Evolutionary conservation across 2,888 invertebrate species (phyloP).

Genomic region (Deladenus siricidicola): DNA sequence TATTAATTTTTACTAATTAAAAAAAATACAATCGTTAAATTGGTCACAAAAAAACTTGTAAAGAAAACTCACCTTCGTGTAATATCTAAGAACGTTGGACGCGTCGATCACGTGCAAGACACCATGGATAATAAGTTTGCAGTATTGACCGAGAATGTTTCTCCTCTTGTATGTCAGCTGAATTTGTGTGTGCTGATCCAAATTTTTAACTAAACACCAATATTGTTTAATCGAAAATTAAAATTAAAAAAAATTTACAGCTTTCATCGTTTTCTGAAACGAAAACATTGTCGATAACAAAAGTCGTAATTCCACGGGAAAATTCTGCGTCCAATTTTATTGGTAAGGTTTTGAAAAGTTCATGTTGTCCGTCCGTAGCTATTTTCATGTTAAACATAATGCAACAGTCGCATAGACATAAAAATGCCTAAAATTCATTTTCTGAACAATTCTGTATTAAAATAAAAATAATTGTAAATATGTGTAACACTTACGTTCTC

Average conservation of each 20-base stretch:
- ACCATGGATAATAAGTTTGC: slow-evolving; percentile 94
- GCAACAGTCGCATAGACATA: slow-evolving; percentile 86
- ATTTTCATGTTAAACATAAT: slow-evolving; percentile 84
- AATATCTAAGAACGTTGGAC: slow-evolving; percentile 90
- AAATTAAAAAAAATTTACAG: slow-evolving; percentile 6
- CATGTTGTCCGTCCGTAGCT: slow-evolving; percentile 53
- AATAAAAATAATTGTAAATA: too few relatives aligned
- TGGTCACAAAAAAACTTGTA: not conserved
- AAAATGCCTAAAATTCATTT: slow-evolving; percentile 69
- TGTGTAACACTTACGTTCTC: too few relatives aligned
- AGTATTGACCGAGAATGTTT: slow-evolving; percentile 89
- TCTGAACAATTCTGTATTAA: too few relatives aligned
- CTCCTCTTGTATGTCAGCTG: slow-evolving; percentile 91
- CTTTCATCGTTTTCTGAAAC: slow-evolving; percentile 18
- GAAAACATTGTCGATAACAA: slow-evolving; percentile 47
- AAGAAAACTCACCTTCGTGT: slow-evolving; percentile 68
- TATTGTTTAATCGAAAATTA: not conserved
- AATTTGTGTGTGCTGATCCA: slow-evolving; percentile 87
- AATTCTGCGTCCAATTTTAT: slow-evolving; percentile 32
- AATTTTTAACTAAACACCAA: slow-evolving; percentile 48
- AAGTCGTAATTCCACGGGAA: slow-evolving; percentile 29
- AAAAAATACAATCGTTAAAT: not conserved
- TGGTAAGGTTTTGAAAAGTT: slow-evolving; percentile 56
- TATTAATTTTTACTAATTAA: not conserved
- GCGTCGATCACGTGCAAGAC: slow-evolving; percentile 81